Conservation (phyloP, 1,140 invertebrate species). For the Drosophila varians region DNA sequence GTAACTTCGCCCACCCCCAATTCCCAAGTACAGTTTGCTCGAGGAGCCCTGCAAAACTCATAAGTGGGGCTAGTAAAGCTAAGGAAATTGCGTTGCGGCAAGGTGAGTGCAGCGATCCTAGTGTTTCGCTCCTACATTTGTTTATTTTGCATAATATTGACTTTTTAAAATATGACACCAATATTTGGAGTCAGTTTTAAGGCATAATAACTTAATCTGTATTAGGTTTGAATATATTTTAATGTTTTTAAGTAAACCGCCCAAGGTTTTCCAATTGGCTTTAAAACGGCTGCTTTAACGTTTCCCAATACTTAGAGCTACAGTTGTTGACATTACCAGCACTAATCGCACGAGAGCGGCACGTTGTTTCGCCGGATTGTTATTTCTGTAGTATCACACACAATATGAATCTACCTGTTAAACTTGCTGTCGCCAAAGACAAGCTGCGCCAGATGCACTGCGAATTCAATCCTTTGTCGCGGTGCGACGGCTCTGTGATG, state of each 20-base stretch:
- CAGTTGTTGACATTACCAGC: no score
- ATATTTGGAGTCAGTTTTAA: not conserved
- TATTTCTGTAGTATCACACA: conserved; percentile 9
- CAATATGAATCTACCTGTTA: conserved; percentile 34
- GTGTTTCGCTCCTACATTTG: no score
- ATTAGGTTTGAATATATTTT: no score
- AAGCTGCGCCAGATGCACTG: conserved; percentile 85
- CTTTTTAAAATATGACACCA: not conserved
- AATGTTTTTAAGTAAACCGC: not conserved
- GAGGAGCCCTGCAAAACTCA: no score
- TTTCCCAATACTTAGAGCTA: not conserved
- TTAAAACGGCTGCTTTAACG: no score
- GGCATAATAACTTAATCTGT: not conserved
- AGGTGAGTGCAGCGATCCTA: no score
- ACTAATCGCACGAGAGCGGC: conserved; percentile 2
- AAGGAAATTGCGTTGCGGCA: no score
- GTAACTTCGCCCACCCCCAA: no score
- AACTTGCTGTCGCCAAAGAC: conserved; percentile 11
- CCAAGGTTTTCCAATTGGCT: no score
- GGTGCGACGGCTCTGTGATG: conserved; percentile 90
- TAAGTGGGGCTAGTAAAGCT: no score
- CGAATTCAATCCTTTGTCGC: conserved; percentile 88
- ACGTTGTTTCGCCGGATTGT: conserved; percentile 43
- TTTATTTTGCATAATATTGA: no score
- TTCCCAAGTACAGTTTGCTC: no score